Base-by-base conservation (phyloP, 1,140 invertebrate species). In the Zeugodacus cucurbitae region DNA sequence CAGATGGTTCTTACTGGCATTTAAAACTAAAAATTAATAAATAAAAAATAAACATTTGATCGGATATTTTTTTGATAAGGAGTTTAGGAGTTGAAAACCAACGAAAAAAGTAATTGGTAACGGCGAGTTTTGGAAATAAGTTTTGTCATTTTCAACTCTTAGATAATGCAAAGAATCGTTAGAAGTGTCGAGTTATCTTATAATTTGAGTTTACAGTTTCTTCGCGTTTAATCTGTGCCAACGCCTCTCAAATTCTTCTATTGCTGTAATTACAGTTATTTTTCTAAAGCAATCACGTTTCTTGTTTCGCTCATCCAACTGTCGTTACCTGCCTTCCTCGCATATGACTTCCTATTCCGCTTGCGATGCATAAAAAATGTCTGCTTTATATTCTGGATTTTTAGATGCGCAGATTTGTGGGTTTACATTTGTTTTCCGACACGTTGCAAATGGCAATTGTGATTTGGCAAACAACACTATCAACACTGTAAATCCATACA, bases 391-490 rank as follows among this genome's bases (percentile, higher is more conserved):
- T 74, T 41, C 17, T 20, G 67, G 34, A 74, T 74, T 74, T 74
- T 32, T 32, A 20, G 32, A 37, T 74, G 41, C 34, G n/a, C 29
- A 29, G 64, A 67, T 67, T 74, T 74, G 34, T 74, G 67, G 34
- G 34, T 37, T 74, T 20, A 37, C 67, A 74, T 74, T 74, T 74
- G 67, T 74, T 74, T 74, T 74, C 32, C 67, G 67, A 74, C 67
- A 74, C 67, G 74, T 82, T 82, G 74, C 74, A 82, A 82, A 82
- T 82, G 74, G 74, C 37, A 82, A 48, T 82, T 82, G 74, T 48
- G 74, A 82, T 82, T 82, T 82, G 74, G 74, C 74, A 82, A 82
- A 82, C 74, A 82, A 82, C 74, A 82, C 74, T 82, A 82, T 82
- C 74, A 82, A 82, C 41, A 82, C n/a, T 82, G 74, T 29, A 82